Evolutionary conservation across 1,140 invertebrate genomes (phyloP).

Genomic region (Brachionus asplanchnoidis): DNA sequence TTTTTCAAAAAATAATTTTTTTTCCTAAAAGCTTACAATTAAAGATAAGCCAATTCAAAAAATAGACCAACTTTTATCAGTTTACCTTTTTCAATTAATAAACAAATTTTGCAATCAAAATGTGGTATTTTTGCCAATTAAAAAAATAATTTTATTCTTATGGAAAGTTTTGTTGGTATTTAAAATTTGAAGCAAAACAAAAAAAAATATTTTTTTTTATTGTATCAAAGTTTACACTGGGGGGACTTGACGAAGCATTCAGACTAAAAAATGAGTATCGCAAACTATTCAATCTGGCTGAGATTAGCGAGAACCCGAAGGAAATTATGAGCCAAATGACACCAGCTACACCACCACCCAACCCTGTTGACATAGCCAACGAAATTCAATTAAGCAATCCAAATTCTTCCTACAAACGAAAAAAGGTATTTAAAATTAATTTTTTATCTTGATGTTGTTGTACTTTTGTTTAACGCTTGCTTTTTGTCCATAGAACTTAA

Average conservation of each 20-base stretch:
- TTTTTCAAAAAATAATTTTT: neutral
- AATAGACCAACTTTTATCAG: neutral
- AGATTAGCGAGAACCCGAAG: constrained; percentile 80
- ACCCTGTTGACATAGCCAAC: constrained; percentile 82
- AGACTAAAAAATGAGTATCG: constrained; percentile 71
- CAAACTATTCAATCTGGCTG: constrained; percentile 66
- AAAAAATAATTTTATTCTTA: constrained; percentile 86
- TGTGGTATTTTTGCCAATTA: constrained; percentile 75
- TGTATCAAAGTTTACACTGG: constrained; percentile 66
- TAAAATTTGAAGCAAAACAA: neutral
- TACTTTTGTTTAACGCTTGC: neutral
- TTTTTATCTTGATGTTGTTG: neutral
- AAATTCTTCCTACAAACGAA: constrained; percentile 6
- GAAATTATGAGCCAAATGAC: constrained; percentile 86
- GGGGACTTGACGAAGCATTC: constrained; percentile 75
- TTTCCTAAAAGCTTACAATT: neutral
- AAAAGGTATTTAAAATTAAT: constrained; percentile 38
- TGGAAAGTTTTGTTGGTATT: constrained; percentile 82
- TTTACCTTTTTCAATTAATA: constrained; percentile 14
- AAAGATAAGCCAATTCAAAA: constrained; percentile 5
- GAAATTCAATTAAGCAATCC: constrained; percentile 4
- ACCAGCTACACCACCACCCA: constrained; percentile 86
- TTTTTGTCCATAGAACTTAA: neutral
- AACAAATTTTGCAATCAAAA: constrained; percentile 41
- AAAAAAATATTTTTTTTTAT: neutral